Conservation (phyloP, 2,888 invertebrate species). For the Thalpophila matura region DNA sequence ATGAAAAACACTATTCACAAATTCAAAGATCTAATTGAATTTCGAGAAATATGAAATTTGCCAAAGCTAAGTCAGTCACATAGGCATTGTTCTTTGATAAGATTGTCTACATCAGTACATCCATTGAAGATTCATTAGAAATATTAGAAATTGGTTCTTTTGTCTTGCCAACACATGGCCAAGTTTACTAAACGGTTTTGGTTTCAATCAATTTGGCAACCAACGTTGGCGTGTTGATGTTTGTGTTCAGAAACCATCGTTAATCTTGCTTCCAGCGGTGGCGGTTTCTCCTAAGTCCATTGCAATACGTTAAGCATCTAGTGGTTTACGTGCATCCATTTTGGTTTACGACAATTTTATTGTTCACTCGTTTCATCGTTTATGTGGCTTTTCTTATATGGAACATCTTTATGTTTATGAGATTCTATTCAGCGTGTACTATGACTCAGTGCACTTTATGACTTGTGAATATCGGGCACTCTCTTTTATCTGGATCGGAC, state of each 20-base stretch:
- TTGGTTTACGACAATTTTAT: slow-evolving; percentile 70
- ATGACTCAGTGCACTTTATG: slow-evolving; percentile 30
- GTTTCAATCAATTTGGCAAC: slow-evolving; percentile 52
- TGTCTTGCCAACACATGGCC: slow-evolving; percentile 35
- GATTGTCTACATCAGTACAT: slow-evolving; percentile 37
- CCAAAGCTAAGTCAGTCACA: slow-evolving; percentile 19
- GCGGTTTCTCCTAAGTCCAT: slow-evolving; percentile 25
- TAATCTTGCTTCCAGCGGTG: slow-evolving; percentile 33
- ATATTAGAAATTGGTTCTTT: slow-evolving; percentile 39
- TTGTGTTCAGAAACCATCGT: slow-evolving; percentile 26
- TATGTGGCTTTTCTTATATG: slow-evolving; percentile 54
- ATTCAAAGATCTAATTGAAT: slow-evolving; percentile 30
- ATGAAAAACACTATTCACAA: not conserved
- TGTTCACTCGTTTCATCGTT: slow-evolving; percentile 65
- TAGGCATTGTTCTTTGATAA: slow-evolving; percentile 29
- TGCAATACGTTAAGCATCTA: slow-evolving; percentile 47
- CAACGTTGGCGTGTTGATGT: slow-evolving; percentile 28
- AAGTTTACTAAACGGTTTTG: slow-evolving; percentile 44
- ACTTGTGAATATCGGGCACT: slow-evolving; percentile 32
- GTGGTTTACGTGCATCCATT: slow-evolving; percentile 66
- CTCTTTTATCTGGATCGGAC: slow-evolving; percentile 16
- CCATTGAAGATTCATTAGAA: slow-evolving; percentile 25
- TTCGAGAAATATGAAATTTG: slow-evolving; percentile 8
- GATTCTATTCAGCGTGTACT: slow-evolving; percentile 37
- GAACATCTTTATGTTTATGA: slow-evolving; percentile 57